Evolutionary conservation across 2,888 invertebrate genomes (phyloP).

Genomic region (Patella caerulea): DNA sequence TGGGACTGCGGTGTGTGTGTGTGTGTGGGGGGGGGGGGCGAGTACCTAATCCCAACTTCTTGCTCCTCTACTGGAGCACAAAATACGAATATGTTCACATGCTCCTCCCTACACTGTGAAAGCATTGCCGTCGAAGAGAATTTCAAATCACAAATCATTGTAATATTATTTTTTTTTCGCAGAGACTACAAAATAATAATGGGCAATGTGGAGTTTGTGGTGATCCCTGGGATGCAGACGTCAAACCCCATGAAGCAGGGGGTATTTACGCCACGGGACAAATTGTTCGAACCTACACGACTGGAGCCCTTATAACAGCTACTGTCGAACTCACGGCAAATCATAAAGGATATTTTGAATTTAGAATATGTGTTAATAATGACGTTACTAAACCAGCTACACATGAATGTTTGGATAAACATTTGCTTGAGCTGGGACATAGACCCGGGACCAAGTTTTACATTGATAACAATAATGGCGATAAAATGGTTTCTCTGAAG

Average conservation of each 20-base stretch:
- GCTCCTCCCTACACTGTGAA: too few species aligned
- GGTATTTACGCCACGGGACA: slow-evolving; percentile 58
- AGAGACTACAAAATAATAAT: slow-evolving; percentile 40
- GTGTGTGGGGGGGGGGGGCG: too few species aligned
- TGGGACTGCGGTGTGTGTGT: too few species aligned
- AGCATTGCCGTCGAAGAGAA: too few species aligned
- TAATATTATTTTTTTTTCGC: slow-evolving; percentile 16
- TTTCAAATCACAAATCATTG: too few species aligned
- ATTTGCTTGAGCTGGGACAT: slow-evolving; percentile 31
- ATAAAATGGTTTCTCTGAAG: slow-evolving; percentile 17
- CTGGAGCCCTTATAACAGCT: slow-evolving; percentile 54
- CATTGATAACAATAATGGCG: background rate
- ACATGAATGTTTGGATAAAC: slow-evolving; percentile 38
- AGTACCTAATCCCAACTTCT: too few species aligned
- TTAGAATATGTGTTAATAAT: slow-evolving; percentile 56
- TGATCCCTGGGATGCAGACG: slow-evolving; percentile 78
- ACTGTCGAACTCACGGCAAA: slow-evolving; percentile 59
- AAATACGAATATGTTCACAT: too few species aligned
- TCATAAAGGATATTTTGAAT: slow-evolving; percentile 65
- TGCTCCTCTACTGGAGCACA: too few species aligned
- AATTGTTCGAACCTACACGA: slow-evolving; percentile 50
- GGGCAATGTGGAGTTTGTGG: slow-evolving; percentile 92
- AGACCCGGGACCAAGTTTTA: slow-evolving; percentile 16
- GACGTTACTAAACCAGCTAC: slow-evolving; percentile 39
- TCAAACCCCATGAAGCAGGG: slow-evolving; percentile 59